Percentiles rank a stretch among this genome's conserved stretches.
Evolutionary conservation across 2,113 vertebrate genomes (phyloP).

Genomic region (Salvelinus alpinus): DNA sequence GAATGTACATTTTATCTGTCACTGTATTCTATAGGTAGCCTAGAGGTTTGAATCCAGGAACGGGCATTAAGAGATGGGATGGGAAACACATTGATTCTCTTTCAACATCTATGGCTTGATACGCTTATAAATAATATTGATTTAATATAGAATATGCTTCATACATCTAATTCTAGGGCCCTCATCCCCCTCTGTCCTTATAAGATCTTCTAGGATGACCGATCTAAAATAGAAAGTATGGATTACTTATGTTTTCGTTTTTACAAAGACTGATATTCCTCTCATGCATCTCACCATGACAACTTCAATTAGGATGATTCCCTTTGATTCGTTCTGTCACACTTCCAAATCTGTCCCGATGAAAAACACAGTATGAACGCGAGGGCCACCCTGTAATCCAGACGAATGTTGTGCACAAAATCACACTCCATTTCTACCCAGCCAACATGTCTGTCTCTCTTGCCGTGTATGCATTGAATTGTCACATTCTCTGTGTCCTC

Average conservation of each 20-base stretch:
- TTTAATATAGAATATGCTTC: too few relatives aligned
- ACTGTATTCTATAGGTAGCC: neutral
- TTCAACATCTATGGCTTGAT: too few relatives aligned
- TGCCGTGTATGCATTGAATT: neutral
- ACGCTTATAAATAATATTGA: too few relatives aligned
- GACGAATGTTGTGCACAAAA: slow-evolving; percentile 40
- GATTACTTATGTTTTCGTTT: slow-evolving; percentile 31
- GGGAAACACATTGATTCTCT: too few relatives aligned
- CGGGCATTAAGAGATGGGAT: too few relatives aligned
- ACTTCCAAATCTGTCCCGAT: slow-evolving; percentile 49
- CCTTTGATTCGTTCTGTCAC: slow-evolving; percentile 54
- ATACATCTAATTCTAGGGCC: too few relatives aligned
- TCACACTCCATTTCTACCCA: slow-evolving; percentile 40
- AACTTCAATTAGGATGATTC: slow-evolving; percentile 56
- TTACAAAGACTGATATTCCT: slow-evolving; percentile 8
- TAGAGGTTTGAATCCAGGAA: too few relatives aligned
- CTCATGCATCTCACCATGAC: slow-evolving; percentile 42
- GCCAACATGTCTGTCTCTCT: neutral
- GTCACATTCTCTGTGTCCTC: neutral
- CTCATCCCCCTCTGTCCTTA: too few relatives aligned
- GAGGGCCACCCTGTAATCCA: slow-evolving; percentile 49
- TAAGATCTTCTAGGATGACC: too few relatives aligned
- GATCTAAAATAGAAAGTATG: neutral
- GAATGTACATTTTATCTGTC: slow-evolving; percentile 6
- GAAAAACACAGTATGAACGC: slow-evolving; percentile 49